phyloP scores from a whole-genome alignment of 2,888 invertebrate genomes.

The Bedellia somnulentella region DNA sequence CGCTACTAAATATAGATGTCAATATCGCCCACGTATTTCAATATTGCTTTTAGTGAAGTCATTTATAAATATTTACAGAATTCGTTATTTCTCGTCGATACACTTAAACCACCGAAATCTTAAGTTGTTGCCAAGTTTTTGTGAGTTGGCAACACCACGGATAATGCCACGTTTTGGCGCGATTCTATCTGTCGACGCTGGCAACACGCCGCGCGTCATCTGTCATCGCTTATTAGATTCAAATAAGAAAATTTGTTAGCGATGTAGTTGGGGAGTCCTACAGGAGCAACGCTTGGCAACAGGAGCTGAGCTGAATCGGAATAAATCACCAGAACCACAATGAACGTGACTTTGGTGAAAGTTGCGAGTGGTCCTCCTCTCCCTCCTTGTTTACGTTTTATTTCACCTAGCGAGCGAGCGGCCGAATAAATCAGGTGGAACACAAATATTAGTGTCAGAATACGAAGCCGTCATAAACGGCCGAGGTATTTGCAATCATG shows the following conservation, averaged over 20 bases:
- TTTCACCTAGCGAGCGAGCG: no score
- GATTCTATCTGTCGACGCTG: constrained; percentile 12
- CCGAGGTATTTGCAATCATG: constrained; percentile 24
- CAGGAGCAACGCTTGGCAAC: neutral
- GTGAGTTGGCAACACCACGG: constrained; percentile 16
- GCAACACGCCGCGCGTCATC: constrained; percentile 7
- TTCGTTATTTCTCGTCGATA: constrained; percentile 11
- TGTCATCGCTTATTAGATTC: constrained; percentile 11
- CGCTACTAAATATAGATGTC: no score
- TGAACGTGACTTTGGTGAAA: no score
- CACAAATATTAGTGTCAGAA: constrained; percentile 44
- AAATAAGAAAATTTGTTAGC: constrained; percentile 16
- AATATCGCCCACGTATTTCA: no score
- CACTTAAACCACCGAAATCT: constrained; percentile 12
- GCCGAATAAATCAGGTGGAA: constrained; percentile 38
- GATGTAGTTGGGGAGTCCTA: neutral
- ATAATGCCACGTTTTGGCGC: constrained; percentile 15
- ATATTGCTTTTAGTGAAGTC: no score
- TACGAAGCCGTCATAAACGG: constrained; percentile 35
- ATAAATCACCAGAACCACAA: no score
- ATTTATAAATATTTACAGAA: no score
- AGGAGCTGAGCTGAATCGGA: no score
- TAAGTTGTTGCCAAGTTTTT: constrained; percentile 17
- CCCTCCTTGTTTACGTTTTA: no score
- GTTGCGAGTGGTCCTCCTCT: no score